Base-by-base conservation (phyloP, 2,888 invertebrate genomes). In the Agrochola lota region DNA sequence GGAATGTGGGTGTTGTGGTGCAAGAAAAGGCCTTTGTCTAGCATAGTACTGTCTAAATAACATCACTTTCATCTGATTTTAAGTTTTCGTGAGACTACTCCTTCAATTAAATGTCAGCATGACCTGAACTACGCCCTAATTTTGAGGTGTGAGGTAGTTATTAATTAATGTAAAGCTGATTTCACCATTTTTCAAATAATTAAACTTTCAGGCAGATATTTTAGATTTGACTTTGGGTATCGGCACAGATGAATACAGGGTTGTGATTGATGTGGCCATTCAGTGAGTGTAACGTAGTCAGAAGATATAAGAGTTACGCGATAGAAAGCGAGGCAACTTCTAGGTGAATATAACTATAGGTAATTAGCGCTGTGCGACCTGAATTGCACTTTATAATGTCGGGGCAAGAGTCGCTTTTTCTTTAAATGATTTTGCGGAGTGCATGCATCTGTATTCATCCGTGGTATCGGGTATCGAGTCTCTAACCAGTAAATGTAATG, bases 111-210 rank as follows among this genome's bases (percentile, higher is more conserved):
- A 57, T n/a, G 2, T 17, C 49, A 72, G 49, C 52, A 84, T 67
- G 70, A 73, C 60, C 66, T 43, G 70, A 79, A 70, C 43, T 57
- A 2, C 9, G 43, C 23, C 5, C 12, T 49, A 64, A 57, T 30
- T 66, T 40, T 72, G 23, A 62, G 84, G 71, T 71, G 68, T 40
- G 84, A 55, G 46, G 84, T 71, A 81, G 70, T 35, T 40, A 12
- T 30, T 76, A 62, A 82, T n/a, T 62, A 30, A 78, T 35, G 0
- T 7, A 72, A 80, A 75, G 3, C 71, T 85, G 6, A 35, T 49
- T 85, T 60, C 82, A 75, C 71, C 71, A 85, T 85, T 71, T 23
- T 15, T 57, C 0, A 15, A 59, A 20, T n/a, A n/a, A 5, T 26
- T 1, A 12, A 59, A 8, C 0, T 68, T 49, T 23, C 30, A 23